phyloP scores from a whole-genome alignment of 2,113 vertebrate genomes.

The Ibidorhyncha struthersii region DNA sequence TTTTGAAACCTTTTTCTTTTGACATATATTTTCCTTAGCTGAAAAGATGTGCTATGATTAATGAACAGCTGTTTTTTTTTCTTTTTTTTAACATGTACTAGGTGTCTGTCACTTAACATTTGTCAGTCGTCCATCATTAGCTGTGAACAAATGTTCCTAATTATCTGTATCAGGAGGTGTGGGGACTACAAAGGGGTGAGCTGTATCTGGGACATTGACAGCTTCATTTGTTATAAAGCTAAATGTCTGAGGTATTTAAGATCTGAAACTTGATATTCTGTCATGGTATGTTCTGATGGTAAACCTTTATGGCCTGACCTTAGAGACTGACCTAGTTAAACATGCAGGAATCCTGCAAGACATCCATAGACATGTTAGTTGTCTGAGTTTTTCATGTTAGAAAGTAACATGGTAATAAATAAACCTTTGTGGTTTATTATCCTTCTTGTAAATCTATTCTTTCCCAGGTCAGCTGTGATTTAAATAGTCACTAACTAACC shows the following conservation, averaged over 20 bases:
- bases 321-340: not conserved
- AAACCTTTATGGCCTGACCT: not conserved
- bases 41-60: conserved; percentile 16
- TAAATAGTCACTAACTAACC: not conserved
- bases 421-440: not conserved
- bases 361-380: not conserved
- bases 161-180: conserved; percentile 25
- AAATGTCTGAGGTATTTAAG: conserved; percentile 14
- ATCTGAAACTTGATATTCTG: not conserved
- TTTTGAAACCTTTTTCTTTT: conserved; percentile 12
- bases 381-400: not conserved
- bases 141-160: conserved; percentile 42
- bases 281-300: not conserved
- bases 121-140: conserved; percentile 52
- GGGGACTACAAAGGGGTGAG: not conserved
- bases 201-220: not conserved
- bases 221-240: conserved; percentile 22
- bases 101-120: conserved; percentile 38
- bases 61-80: not conserved
- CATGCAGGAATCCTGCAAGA: not conserved
- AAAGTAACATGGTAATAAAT: not conserved
- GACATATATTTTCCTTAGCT: not conserved
- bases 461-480: not conserved
- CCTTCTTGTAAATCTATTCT: not conserved
- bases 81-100: not conserved